Evolutionary conservation across 1,140 invertebrate genomes (phyloP), one percentile per base, ranked within the genome.

Genomic region (Harlomillsia oculata): DNA sequence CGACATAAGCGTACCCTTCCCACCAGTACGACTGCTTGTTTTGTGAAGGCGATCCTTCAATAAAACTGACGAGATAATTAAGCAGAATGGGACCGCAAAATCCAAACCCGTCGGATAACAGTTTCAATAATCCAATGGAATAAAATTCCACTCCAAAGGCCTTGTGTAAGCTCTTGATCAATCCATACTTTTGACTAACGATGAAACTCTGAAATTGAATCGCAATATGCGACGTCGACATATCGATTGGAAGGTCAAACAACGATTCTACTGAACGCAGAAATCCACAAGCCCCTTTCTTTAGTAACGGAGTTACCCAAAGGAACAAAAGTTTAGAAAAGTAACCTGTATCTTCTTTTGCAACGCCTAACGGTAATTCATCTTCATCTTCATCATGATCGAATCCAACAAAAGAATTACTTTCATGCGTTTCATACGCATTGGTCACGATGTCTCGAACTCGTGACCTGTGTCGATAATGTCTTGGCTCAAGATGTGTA

Each of bases 61-160:
- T 82, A 70, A 85, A 93, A 18, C 72, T 75, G 6, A 97, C 81
- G 5, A 97, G 72, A 67, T 76, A 77, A 71, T 88, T 89, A 0
- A 99, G 74, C 14, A 99, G 73, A 34, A 99, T 72, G 0, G 95
- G 95, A 1, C 87, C 87, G 43, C 83, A 81, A 77, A 98, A 98
- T 16, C 82, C 82, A 30, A 83, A 76, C 56, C 78, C 76, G 71
- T 98, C 94, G 3, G 84, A 80, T 3, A 87, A 67, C 25, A 99
- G 76, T 72, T 92, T 90, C 3, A 97, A 69, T 56, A 95, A 69
- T 26, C 93, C 95, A 68, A 97, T 81, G 16, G 79, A 76, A 67
- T 93, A 92, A 75, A 95, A 97, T 69, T 92, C 82, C 53, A 79
- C 69, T 21, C 87, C 91, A 73, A 91, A 97, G 64, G 82, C 82